Evolutionary conservation across 2,113 vertebrate genomes (phyloP).

Genomic region (Megaceryle maxima): DNA sequence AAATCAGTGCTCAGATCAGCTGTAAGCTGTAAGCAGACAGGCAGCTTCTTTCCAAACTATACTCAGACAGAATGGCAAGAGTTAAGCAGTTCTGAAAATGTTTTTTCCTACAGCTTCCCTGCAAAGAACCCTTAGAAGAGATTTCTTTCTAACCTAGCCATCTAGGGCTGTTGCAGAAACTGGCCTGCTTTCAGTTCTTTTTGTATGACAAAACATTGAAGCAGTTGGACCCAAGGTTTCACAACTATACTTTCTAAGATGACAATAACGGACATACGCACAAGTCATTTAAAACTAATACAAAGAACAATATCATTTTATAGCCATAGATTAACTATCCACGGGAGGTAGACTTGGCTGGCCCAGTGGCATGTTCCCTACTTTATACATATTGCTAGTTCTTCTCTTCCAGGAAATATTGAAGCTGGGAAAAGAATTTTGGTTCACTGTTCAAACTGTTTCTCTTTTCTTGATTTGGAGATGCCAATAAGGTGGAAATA

Average conservation of each 20-base stretch:
- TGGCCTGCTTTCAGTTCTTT: neutral
- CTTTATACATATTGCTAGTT: neutral
- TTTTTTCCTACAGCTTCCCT: neutral
- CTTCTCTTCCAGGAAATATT: constrained; percentile 38
- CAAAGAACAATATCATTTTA: neutral
- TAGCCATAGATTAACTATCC: neutral
- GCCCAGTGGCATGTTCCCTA: neutral
- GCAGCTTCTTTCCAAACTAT: neutral
- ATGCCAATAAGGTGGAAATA: neutral
- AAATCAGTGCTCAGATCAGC: neutral
- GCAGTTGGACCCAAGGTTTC: neutral
- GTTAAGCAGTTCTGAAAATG: neutral
- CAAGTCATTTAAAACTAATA: neutral
- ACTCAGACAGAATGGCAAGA: neutral
- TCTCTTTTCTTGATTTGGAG: neutral
- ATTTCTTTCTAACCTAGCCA: neutral
- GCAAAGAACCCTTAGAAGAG: neutral
- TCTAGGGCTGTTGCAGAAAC: neutral
- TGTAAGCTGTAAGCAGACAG: neutral
- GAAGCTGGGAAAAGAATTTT: neutral
- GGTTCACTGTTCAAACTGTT: neutral
- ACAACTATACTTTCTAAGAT: neutral
- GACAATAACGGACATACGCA: neutral
- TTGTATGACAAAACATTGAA: neutral
- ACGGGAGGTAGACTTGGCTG: neutral